Evolutionary conservation across 2,797 vertebrate species (phyloP), one percentile per base, ranked within the genome.

Genomic region (Argentina silus): DNA sequence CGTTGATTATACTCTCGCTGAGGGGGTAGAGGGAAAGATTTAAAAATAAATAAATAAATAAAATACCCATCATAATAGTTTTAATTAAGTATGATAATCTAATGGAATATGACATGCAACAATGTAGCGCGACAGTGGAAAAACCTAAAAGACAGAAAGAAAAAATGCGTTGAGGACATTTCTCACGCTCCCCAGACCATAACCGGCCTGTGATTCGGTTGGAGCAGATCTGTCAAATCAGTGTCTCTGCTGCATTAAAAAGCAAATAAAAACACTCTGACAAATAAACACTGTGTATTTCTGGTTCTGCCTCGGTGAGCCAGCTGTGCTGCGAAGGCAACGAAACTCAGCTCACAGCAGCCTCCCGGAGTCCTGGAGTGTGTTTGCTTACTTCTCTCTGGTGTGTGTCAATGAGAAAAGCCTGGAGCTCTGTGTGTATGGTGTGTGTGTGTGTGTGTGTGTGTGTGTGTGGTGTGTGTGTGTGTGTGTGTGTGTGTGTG

Each of bases 271-370:
- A 90, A 86, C 77, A 81, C 81, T 77, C 47, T 70, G 79, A 87
- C 88, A 90, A 92, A 90, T 85, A 91, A 92, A 87, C 88, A 23
- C 36, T 21, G 9, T 53, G 79, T 88, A 87, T 87, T 72, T 81
- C 80, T 87, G 74, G 6, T 65, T 19, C 89, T 85, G 89, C 90
- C 83, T 88, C 82, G 78, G 77, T 85, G 78, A 87, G 83, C 78
- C 87, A 91, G 89, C 89, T 90, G 89, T 84, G 86, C 79, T 85
- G 80, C 86, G 84, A 88, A 83, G 78, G 79, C 78, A 79, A 81
- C 81, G 78, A 66, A 59, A 81, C 83, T 87, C 75, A 76, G 80
- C 82, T 80, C 70, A 51, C 56, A 68, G 59, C 71, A 73, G 70
- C 67, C 62, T 68, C 53, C 53, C 23, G 74, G 27, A 12, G 36